phyloP scores from a whole-genome alignment of 2,797 vertebrate species.

The Eleutherodactylus coqui region DNA sequence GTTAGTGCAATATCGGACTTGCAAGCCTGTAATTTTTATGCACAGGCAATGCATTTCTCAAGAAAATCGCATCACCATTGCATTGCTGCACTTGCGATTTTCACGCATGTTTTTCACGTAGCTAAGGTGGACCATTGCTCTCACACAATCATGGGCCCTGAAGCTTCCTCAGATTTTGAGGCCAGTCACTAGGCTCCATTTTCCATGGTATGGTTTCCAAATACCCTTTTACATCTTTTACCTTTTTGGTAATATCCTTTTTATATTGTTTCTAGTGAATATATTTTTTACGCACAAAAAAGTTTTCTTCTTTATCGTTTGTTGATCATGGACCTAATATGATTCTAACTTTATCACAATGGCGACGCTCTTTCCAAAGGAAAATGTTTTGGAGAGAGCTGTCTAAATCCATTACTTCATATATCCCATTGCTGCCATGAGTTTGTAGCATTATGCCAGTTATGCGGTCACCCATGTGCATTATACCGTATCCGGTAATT shows the following conservation, averaged over 20 bases:
- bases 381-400: conserved; percentile 35
- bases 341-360: neutral
- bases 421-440: neutral
- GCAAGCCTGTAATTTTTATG: too few relatives aligned
- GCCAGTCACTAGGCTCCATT: neutral
- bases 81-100: too few relatives aligned
- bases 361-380: neutral
- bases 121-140: too few relatives aligned
- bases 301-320: neutral
- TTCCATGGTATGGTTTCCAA: neutral
- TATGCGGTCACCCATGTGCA: neutral
- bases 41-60: too few relatives aligned
- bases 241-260: neutral
- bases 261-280: neutral
- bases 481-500: conserved; percentile 12
- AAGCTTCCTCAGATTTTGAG: too few relatives aligned
- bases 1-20: too few relatives aligned
- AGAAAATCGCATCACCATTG: too few relatives aligned
- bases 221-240: neutral
- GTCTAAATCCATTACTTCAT: conserved; percentile 47
- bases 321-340: neutral
- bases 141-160: too few relatives aligned
- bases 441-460: conserved; percentile 1
- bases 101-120: too few relatives aligned
- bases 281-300: neutral